Conservation (phyloP, 1,140 invertebrate genomes). For the Chrysopa pallens region DNA sequence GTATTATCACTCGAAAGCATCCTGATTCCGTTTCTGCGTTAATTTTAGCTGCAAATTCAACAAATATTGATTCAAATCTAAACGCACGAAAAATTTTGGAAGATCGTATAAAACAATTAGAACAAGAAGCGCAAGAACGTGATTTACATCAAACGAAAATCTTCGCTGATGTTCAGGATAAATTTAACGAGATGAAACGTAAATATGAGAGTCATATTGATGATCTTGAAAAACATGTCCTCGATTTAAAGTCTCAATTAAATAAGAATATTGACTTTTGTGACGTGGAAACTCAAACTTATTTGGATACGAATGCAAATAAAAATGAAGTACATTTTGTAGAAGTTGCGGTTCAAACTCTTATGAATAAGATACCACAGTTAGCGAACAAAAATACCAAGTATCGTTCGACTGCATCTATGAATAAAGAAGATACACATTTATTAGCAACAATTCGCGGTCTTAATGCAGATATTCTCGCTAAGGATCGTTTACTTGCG, state of each 20-base stretch:
- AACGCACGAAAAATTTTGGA: conserved; percentile 43
- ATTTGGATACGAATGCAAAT: conserved; percentile 5
- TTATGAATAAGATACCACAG: background rate
- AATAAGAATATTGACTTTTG: conserved; percentile 14
- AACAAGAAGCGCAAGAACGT: conserved; percentile 44
- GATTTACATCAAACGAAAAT: conserved; percentile 47
- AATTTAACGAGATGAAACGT: conserved; percentile 52
- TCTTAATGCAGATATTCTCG: conserved; percentile 46
- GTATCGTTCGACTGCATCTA: no score
- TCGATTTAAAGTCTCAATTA: conserved; percentile 18
- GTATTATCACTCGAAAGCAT: conserved; percentile 56
- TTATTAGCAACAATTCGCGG: conserved; percentile 58
- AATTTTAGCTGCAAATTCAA: conserved; percentile 37
- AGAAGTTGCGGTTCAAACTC: background rate
- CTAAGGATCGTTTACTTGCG: conserved; percentile 48
- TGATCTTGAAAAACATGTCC: conserved; percentile 46
- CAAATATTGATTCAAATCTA: conserved; percentile 25
- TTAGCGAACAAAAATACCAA: conserved; percentile 7
- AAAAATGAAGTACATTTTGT: conserved; percentile 13
- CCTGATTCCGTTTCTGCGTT: conserved; percentile 59
- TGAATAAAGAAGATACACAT: conserved; percentile 48
- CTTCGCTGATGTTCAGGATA: conserved; percentile 47
- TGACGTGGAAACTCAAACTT: conserved; percentile 20
- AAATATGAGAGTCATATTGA: conserved; percentile 56
- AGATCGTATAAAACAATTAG: conserved; percentile 45